phyloP scores from a whole-genome alignment of 2,888 invertebrate species.

The Heliconius hortense region DNA sequence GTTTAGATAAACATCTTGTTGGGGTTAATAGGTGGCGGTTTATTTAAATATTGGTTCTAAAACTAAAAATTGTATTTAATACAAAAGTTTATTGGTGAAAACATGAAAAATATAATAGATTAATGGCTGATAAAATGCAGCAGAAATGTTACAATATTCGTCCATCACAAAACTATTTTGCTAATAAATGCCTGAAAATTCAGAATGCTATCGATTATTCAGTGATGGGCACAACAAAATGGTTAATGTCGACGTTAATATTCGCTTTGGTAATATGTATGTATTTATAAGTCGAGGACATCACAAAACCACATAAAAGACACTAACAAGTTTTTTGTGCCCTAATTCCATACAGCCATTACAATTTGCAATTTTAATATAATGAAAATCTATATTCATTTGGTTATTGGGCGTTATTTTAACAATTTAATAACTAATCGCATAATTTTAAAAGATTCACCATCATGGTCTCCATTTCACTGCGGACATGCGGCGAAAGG shows the following conservation, averaged over 20 bases:
- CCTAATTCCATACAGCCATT: slow-evolving; percentile 77
- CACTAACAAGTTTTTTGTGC: slow-evolving; percentile 81
- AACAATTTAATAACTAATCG: slow-evolving; percentile 69
- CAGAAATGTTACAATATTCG: slow-evolving; percentile 81
- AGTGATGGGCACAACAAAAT: slow-evolving; percentile 78
- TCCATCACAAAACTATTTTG: slow-evolving; percentile 79
- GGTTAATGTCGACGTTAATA: slow-evolving; percentile 74
- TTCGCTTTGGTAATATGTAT: slow-evolving; percentile 70
- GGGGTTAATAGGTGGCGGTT: slow-evolving; percentile 78
- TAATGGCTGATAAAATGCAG: slow-evolving; percentile 83
- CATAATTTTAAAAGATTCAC: slow-evolving; percentile 72
- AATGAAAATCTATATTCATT: slow-evolving; percentile 64
- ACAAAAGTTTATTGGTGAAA: slow-evolving; percentile 83
- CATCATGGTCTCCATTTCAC: slow-evolving; percentile 78
- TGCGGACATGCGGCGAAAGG: slow-evolving; percentile 80
- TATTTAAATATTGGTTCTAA: slow-evolving; percentile 80
- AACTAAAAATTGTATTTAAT: slow-evolving; percentile 83
- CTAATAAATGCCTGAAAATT: slow-evolving; percentile 81
- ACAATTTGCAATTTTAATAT: slow-evolving; percentile 63
- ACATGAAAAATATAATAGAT: slow-evolving; percentile 83
- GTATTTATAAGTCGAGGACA: slow-evolving; percentile 62
- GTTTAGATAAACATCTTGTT: slow-evolving; percentile 66
- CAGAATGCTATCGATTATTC: slow-evolving; percentile 73
- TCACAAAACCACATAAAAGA: slow-evolving; percentile 72
- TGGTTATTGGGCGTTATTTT: slow-evolving; percentile 67